Base-by-base conservation (phyloP, 1,140 invertebrate species). In the Microplitis mediator region DNA sequence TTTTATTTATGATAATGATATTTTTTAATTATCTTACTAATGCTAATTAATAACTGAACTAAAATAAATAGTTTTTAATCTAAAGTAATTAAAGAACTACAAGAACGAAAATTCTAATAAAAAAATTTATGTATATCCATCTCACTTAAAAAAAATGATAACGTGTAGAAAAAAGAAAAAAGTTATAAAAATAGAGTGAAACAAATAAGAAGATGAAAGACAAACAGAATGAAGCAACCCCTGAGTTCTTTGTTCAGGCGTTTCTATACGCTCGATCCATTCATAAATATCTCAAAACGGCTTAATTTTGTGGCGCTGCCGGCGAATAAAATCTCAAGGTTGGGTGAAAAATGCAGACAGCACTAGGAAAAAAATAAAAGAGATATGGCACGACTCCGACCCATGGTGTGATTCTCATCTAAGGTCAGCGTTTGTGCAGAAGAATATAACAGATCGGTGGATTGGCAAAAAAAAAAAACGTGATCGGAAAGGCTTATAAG, bases 221-320 rank as follows among this genome's bases (percentile, higher is more conserved):
- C 8, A 36, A 50, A 69, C 58, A 63, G 34, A 58, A 73, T 69
- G 23, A 32, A 36, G 62, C 23, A 31, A 77, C 35, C 78, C 66
- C 73, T 75, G 73, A 72, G 67, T 70, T 72, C 82, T 85, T 86
- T 85, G 83, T 85, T 83, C 84, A 72, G 60, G 65, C 79, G 77
- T 77, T 77, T 77, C 66, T 76, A 78, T 62, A 70, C 50, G 36
- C 23, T 71, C 50, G 82, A 84, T 86, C 78, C 84, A 85, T 87
- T 86, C 85, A 85, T 87, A 87, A 87, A 87, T 87, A 87, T 87
- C 82, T 86, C 84, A 85, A 84, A 87, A 87, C 85, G 83, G 85
- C 86, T 87, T 87, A 87, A 87, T 87, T 87, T 86, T 84, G 83
- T 79, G 81, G 78, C 78, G 78, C 81, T 79, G 79, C 78, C 79